Percentiles rank a stretch among this genome's conserved stretches.
Conservation (phyloP, 2,113 vertebrate species). For the Pao palembangensis region DNA sequence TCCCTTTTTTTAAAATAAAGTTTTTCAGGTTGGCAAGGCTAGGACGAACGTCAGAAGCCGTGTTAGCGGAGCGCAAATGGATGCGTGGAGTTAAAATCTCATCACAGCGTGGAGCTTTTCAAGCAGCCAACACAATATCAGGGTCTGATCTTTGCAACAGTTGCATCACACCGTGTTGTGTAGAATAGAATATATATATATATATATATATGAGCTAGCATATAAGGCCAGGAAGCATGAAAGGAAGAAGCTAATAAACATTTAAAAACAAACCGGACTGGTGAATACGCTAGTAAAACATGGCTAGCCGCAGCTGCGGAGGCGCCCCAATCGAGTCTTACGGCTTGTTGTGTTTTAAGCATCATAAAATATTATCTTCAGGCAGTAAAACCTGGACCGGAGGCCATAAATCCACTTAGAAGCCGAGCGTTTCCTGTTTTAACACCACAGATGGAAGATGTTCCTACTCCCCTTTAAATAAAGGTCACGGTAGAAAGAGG, state of each 20-base stretch:
- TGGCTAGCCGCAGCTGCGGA: no score
- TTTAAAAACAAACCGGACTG: no score
- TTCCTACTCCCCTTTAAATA: slow-evolving; percentile 35
- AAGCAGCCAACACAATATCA: slow-evolving; percentile 20
- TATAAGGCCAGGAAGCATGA: slow-evolving; percentile 19
- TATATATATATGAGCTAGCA: no score
- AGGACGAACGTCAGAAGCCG: no score
- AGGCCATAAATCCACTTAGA: slow-evolving; percentile 16
- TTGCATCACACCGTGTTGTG: slow-evolving; percentile 37
- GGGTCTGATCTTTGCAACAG: slow-evolving; percentile 19
- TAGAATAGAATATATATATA: no score
- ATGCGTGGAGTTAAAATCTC: not conserved
- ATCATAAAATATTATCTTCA: slow-evolving; percentile 3
- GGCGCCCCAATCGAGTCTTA: no score
- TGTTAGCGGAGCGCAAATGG: no score
- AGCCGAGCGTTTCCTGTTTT: slow-evolving; percentile 25
- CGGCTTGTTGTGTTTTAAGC: no score
- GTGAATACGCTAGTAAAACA: no score
- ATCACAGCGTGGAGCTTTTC: not conserved
- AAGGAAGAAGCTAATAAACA: no score
- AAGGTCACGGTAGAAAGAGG: slow-evolving; percentile 62
- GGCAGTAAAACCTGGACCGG: slow-evolving; percentile 11
- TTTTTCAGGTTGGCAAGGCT: no score
- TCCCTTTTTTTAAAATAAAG: no score
- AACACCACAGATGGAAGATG: slow-evolving; percentile 38